Evolutionary conservation across 2,797 vertebrate genomes (phyloP).

Genomic region (Neostethus bicornis): DNA sequence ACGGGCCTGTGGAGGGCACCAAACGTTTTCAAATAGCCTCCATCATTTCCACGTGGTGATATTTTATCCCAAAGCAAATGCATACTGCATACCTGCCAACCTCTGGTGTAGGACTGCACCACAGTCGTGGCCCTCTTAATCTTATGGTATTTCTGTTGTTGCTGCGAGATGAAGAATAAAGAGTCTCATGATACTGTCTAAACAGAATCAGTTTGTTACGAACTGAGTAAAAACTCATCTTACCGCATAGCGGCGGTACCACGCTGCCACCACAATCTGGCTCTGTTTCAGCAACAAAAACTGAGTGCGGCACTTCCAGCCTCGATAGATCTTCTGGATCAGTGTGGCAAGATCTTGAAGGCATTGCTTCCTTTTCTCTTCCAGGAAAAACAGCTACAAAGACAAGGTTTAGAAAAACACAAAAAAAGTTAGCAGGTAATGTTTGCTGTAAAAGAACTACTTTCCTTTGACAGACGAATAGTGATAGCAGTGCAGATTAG

Average conservation of each 20-base stretch:
- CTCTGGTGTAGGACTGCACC: slow-evolving; percentile 93
- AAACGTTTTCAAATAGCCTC: not conserved
- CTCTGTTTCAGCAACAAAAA: slow-evolving; percentile 93
- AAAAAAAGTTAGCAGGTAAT: not conserved
- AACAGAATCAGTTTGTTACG: not conserved
- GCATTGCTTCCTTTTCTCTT: slow-evolving; percentile 89
- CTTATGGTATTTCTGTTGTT: slow-evolving; percentile 91
- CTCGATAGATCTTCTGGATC: slow-evolving; percentile 96
- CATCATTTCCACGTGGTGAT: not conserved
- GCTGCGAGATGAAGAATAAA: slow-evolving; percentile 73
- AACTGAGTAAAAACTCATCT: slow-evolving; percentile 48
- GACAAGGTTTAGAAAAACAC: not conserved
- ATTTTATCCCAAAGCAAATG: not conserved
- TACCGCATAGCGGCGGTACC: slow-evolving; percentile 92
- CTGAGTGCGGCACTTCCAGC: slow-evolving; percentile 91
- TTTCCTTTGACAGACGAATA: no score
- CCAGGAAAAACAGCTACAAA: slow-evolving; percentile 90
- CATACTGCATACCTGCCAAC: slow-evolving; percentile 88
- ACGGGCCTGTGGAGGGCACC: slow-evolving; percentile 81
- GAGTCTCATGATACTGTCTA: slow-evolving; percentile 28
- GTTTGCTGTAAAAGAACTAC: not conserved
- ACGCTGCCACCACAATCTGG: slow-evolving; percentile 91
- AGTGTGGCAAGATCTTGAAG: slow-evolving; percentile 92
- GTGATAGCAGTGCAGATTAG: no score
- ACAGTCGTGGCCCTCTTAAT: slow-evolving; percentile 88